These are phyloP conservation scores for Poicephalus meyeri DNA, from an alignment of 2,113 vertebrate species.

Conservation along the genomic window DNA sequence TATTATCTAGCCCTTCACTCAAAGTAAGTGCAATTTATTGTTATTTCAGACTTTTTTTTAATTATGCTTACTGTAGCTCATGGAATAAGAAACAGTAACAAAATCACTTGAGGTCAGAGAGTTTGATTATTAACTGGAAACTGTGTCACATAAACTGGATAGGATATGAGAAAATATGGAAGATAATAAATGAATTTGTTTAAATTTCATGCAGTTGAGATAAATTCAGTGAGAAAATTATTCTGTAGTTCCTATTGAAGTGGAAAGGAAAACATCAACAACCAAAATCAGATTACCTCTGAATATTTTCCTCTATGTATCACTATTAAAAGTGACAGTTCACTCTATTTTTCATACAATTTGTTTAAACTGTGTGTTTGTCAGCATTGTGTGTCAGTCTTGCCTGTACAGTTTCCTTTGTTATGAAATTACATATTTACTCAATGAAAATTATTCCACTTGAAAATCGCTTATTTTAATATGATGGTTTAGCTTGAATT, in stretches of 20 bases:
- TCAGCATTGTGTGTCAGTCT: background rate
- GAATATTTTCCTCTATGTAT: rapidly evolving
- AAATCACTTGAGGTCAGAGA: background rate
- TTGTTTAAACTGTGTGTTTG: background rate
- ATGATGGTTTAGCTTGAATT: background rate
- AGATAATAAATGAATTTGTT: background rate
- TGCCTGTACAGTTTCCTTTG: background rate
- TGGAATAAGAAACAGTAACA: background rate
- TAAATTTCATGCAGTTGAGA: background rate
- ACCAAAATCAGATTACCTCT: rapidly evolving
- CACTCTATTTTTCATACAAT: background rate
- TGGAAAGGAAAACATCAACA: background rate
- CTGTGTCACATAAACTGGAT: background rate
- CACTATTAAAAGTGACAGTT: background rate
- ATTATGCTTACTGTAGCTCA: background rate
- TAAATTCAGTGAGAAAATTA: background rate
- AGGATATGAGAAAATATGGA: background rate
- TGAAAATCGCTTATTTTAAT: background rate
- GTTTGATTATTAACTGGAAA: background rate
- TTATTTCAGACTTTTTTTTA: background rate
- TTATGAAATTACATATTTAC: background rate
- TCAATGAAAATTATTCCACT: background rate
- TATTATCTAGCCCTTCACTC: background rate
- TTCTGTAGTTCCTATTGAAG: background rate
- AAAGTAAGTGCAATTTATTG: background rate